A percentile compares a stretch with the other conserved stretches of the same genome.
Conservation (phyloP, 2,888 invertebrate genomes). For the Bugulina stolonifera region DNA sequence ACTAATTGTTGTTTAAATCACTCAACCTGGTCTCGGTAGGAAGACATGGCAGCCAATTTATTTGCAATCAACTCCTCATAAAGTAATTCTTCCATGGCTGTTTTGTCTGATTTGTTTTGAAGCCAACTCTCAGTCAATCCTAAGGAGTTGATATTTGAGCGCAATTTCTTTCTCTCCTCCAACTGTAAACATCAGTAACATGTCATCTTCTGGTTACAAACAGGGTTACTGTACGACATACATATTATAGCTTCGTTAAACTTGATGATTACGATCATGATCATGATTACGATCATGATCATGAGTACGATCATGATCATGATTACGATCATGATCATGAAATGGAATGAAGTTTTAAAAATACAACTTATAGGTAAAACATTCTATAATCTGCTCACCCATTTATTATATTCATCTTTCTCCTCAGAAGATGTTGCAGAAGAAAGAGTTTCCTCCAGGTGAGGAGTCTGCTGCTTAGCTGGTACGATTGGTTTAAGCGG, state of each 20-base stretch:
- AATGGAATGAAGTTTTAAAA: too few species aligned
- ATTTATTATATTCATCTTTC: neutral
- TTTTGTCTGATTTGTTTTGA: conserved; percentile 41
- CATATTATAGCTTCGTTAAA: neutral
- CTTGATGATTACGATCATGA: neutral
- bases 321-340: too few species aligned
- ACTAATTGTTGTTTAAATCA: too few species aligned
- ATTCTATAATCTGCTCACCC: neutral
- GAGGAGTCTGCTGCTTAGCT: neutral
- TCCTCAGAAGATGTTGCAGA: neutral
- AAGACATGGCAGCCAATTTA: too few species aligned
- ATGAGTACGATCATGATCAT: too few species aligned
- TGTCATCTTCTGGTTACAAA: too few species aligned
- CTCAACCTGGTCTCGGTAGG: too few species aligned
- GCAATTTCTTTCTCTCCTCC: conserved; percentile 41
- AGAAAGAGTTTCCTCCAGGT: neutral
- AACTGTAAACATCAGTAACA: neutral
- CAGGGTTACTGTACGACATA: too few species aligned
- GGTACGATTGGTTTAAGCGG: neutral
- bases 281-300: too few species aligned
- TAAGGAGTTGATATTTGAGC: conserved; percentile 41
- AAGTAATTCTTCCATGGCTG: conserved; percentile 36
- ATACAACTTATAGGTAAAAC: too few species aligned
- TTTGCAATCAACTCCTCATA: neutral
- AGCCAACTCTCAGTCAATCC: conserved; percentile 42